phyloP scores from a whole-genome alignment of 1,140 invertebrate species.

The Euwallacea fornicatus region DNA sequence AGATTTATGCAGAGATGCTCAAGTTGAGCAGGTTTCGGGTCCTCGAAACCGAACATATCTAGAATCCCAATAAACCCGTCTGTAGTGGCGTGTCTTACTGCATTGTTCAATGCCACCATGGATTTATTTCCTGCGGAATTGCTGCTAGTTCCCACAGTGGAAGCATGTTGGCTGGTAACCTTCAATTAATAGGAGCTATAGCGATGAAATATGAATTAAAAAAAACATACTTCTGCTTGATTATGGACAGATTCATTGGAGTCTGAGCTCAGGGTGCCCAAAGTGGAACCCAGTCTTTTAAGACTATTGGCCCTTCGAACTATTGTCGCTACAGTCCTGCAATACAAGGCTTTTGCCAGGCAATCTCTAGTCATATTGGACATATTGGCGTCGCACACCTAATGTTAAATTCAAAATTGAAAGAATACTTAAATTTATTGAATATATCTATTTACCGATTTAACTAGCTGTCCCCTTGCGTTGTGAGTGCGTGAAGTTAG shows the following conservation, averaged over 20 bases:
- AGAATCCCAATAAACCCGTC: constrained; percentile 93
- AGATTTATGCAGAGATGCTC: constrained; percentile 94
- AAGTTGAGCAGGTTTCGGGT: constrained; percentile 84
- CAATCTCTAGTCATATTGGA: constrained; percentile 86
- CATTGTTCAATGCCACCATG: constrained; percentile 89
- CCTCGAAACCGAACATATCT: constrained; percentile 96
- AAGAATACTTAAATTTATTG: not conserved
- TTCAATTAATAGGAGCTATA: constrained; percentile 5
- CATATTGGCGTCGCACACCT: constrained; percentile 77
- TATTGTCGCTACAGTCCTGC: constrained; percentile 92
- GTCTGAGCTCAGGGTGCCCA: constrained; percentile 86
- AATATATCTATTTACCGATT: constrained; percentile 57
- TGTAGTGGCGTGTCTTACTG: constrained; percentile 89
- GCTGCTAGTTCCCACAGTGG: constrained; percentile 66
- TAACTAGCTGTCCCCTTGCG: constrained; percentile 78
- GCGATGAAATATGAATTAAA: not conserved
- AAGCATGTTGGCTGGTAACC: constrained; percentile 75
- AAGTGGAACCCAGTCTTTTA: constrained; percentile 82
- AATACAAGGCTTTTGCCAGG: constrained; percentile 90
- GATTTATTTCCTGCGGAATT: constrained; percentile 80
- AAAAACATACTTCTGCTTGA: constrained; percentile 68
- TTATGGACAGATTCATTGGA: constrained; percentile 91
- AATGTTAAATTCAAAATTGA: not conserved
- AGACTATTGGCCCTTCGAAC: constrained; percentile 89
- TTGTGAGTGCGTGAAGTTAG: constrained; percentile 83